Evolutionary conservation across 2,113 vertebrate species (phyloP).

Genomic region (Hemichromis elongatus): DNA sequence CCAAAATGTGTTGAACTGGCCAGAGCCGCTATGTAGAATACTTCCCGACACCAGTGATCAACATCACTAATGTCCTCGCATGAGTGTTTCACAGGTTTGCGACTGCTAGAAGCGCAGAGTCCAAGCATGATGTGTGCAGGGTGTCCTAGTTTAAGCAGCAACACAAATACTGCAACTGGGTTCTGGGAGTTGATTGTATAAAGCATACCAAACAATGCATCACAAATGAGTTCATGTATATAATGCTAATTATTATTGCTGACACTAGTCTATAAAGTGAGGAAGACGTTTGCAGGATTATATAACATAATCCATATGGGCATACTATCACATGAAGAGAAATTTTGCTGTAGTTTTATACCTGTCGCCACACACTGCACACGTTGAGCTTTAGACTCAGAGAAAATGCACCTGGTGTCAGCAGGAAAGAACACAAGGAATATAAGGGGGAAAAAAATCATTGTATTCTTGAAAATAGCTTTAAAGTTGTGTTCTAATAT

Average conservation of each 20-base stretch:
- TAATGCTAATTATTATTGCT: not conserved
- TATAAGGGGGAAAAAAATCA: not conserved
- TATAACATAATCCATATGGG: not conserved
- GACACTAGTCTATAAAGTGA: not conserved
- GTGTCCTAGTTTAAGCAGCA: not conserved
- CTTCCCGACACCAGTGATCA: not conserved
- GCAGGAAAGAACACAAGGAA: not conserved
- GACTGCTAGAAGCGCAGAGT: not conserved
- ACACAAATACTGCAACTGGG: not conserved
- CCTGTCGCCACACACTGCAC: not conserved
- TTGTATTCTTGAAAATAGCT: not conserved
- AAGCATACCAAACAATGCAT: not conserved
- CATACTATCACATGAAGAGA: not conserved
- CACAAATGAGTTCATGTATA: not conserved
- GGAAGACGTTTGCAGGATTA: not conserved
- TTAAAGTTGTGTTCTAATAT: not conserved
- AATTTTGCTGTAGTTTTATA: not conserved
- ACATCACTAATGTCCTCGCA: not conserved
- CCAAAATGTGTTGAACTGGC: not conserved
- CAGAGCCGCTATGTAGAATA: not conserved
- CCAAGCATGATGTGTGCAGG: not conserved
- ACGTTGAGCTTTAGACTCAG: not conserved
- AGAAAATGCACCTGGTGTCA: not conserved
- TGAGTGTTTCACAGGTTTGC: not conserved
- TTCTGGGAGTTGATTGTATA: not conserved